Conservation (phyloP, 2,797 vertebrate species). For the Varecia variegata region DNA sequence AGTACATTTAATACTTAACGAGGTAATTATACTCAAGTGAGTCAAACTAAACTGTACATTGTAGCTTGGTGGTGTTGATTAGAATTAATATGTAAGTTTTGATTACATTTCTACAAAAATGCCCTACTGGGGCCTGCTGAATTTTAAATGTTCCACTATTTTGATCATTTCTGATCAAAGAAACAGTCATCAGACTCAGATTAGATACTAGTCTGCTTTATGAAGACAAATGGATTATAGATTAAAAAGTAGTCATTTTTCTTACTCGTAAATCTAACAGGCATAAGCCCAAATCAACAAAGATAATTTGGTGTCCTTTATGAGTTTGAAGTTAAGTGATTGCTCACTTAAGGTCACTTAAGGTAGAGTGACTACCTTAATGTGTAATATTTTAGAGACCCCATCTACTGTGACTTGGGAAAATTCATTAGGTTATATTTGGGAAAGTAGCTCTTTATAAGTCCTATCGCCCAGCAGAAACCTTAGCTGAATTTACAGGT, state of each 20-base stretch:
- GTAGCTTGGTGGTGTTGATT: constrained; percentile 18
- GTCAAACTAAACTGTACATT: background rate
- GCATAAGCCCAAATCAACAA: constrained; percentile 4
- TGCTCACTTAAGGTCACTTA: background rate
- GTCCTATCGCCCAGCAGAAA: constrained; percentile 1
- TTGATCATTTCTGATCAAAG: constrained; percentile 29
- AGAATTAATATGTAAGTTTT: constrained; percentile 25
- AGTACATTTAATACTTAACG: constrained; percentile 7
- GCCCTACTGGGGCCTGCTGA: background rate
- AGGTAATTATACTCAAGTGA: constrained; percentile 2
- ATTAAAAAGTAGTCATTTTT: constrained; percentile 53
- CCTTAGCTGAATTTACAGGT: constrained; percentile 18
- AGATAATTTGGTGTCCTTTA: constrained; percentile 7
- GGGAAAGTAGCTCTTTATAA: constrained; percentile 40
- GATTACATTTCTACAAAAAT: constrained; percentile 45
- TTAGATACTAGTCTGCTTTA: constrained; percentile 33
- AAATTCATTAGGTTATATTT: constrained; percentile 44
- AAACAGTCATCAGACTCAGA: constrained; percentile 45
- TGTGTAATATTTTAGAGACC: constrained; percentile 45
- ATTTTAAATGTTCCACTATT: constrained; percentile 4
- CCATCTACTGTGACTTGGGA: constrained; percentile 47
- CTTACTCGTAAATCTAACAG: background rate
- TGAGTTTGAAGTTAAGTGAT: constrained; percentile 42
- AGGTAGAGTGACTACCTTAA: constrained; percentile 4
- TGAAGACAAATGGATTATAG: constrained; percentile 41